These are phyloP conservation scores for Sinocyclocheilus anophthalmus DNA, from an alignment of 2,113 vertebrate genomes.

Conservation along the genomic window DNA sequence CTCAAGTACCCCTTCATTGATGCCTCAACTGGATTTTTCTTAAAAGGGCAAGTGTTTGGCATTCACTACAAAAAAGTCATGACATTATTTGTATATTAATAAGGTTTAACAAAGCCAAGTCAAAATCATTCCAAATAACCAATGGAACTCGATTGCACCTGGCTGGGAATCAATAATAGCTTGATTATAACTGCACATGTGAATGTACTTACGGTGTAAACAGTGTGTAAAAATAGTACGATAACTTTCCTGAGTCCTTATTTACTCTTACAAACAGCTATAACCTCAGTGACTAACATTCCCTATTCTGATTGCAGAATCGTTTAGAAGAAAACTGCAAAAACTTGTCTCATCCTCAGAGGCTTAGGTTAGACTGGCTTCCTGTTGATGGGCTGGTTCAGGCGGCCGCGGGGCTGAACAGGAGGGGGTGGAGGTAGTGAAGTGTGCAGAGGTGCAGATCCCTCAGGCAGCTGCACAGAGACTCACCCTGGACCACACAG, in stretches of 20 bases:
- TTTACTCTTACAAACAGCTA: not conserved
- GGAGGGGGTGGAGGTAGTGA: conserved; percentile 73
- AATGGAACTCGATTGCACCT: not conserved
- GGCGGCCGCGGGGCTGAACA: conserved; percentile 49
- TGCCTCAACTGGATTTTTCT: not conserved
- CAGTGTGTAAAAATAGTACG: not conserved
- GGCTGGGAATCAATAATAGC: not conserved
- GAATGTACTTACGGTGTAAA: not conserved
- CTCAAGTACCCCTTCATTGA: not conserved
- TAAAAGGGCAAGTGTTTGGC: not conserved
- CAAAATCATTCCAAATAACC: not conserved
- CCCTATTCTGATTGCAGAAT: not conserved
- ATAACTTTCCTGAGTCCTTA: not conserved
- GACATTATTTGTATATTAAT: not conserved
- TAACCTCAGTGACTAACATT: not conserved
- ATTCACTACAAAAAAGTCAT: not conserved
- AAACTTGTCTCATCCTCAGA: conserved; percentile 32
- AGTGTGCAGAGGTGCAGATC: conserved; percentile 78
- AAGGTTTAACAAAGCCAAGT: not conserved
- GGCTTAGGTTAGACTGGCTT: conserved; percentile 67
- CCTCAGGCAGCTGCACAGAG: conserved; percentile 73
- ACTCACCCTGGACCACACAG: conserved; percentile 83
- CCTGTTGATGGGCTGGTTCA: conserved; percentile 76
- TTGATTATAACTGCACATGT: not conserved
- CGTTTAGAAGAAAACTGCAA: not conserved